phyloP scores from a whole-genome alignment of 2,113 vertebrate genomes.

The Tetrax tetrax region DNA sequence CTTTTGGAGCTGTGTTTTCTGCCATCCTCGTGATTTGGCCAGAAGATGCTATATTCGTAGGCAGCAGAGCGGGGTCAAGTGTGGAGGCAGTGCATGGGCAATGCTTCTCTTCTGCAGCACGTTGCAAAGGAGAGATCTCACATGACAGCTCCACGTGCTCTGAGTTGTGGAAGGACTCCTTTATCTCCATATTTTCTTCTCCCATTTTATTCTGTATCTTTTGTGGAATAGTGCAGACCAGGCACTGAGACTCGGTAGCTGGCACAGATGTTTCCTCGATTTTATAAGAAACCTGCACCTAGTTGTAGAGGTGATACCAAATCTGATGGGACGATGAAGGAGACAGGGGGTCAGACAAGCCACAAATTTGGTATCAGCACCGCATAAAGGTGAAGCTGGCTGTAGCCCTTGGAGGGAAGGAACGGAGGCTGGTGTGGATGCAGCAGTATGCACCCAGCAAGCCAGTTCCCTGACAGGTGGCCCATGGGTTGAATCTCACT shows the following conservation, averaged over 20 bases:
- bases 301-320: background rate
- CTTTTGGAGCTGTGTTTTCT: background rate
- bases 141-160: background rate
- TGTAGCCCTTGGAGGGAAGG: background rate
- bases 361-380: background rate
- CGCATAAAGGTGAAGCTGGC: background rate
- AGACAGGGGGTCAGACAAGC: background rate
- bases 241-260: background rate
- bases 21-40: background rate
- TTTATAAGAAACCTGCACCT: background rate
- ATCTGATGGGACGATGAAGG: background rate
- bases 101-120: background rate
- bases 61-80: background rate
- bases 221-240: background rate
- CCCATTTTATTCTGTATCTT: background rate
- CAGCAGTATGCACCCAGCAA: background rate
- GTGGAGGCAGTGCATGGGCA: rapidly evolving
- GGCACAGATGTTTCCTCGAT: background rate
- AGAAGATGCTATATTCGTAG: background rate
- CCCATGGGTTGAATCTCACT: background rate
- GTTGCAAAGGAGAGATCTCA: background rate
- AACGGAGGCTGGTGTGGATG: background rate
- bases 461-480: background rate
- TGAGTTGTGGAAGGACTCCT: background rate
- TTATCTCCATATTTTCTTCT: background rate